These are phyloP conservation scores for Heterodera carotae DNA, from an alignment of 1,140 invertebrate genomes.

Conservation along the genomic window DNA sequence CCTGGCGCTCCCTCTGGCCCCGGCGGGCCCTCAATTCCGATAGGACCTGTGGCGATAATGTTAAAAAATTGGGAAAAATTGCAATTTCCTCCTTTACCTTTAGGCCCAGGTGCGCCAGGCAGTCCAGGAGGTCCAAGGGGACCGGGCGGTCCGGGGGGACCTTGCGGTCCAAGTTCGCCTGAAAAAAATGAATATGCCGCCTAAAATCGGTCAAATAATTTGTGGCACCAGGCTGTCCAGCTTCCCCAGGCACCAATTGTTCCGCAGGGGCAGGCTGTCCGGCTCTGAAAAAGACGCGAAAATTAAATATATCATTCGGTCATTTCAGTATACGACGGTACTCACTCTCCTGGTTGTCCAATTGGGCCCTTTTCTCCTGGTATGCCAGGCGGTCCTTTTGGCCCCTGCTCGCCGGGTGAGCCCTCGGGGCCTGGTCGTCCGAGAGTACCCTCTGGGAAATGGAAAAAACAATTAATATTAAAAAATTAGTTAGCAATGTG, in stretches of 20 bases:
- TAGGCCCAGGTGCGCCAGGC: conserved; percentile 7
- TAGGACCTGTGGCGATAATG: too few species aligned
- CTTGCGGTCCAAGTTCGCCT: conserved; percentile 35
- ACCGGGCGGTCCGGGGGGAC: conserved; percentile 44
- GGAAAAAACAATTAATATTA: neutral
- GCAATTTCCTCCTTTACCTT: conserved; percentile 22
- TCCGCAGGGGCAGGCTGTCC: neutral
- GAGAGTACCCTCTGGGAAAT: conserved; percentile 20
- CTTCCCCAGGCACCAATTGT: conserved; percentile 24
- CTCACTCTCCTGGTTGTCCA: neutral
- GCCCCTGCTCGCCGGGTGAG: neutral
- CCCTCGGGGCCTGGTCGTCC: conserved; percentile 33
- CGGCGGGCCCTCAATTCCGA: conserved; percentile 38
- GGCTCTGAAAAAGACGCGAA: conserved; percentile 4
- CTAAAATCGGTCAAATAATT: conserved; percentile 32
- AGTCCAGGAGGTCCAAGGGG: conserved; percentile 36
- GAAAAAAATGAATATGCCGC: conserved; percentile 40
- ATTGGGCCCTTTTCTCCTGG: conserved; percentile 1
- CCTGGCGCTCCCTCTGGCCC: conserved; percentile 42
- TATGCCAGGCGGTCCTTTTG: neutral
- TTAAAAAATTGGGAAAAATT: too few species aligned
- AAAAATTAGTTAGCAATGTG: neutral
- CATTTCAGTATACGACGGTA: neutral
- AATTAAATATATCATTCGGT: too few species aligned
- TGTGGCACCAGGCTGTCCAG: conserved; percentile 35